Conservation (phyloP, 2,797 vertebrate species). For the Carduelis carduelis region DNA sequence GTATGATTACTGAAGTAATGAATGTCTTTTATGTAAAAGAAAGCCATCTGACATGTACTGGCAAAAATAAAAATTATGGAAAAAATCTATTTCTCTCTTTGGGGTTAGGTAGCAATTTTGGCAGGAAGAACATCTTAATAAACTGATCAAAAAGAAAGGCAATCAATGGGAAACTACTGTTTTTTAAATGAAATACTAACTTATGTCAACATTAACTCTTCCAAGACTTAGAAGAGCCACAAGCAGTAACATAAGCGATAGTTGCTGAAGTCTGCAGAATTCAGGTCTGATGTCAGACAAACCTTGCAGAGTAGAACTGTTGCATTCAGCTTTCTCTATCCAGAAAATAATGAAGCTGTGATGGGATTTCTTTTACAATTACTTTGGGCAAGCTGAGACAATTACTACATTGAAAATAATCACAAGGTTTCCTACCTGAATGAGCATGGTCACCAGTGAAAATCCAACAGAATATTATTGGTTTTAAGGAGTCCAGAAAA, state of each 20-base stretch:
- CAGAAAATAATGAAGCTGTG: neutral
- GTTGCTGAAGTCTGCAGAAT: neutral
- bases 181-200: neutral
- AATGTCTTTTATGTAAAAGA: neutral
- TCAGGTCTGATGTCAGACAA: neutral
- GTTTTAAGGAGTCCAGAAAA: neutral
- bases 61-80: neutral
- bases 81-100: neutral
- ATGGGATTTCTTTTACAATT: neutral
- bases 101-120: neutral
- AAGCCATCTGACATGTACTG: neutral
- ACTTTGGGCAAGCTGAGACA: neutral
- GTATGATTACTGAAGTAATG: neutral
- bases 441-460: neutral
- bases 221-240: neutral
- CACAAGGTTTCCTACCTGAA: neutral
- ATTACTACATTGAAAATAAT: neutral
- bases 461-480: neutral
- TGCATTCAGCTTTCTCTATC: neutral
- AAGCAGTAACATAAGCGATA: neutral
- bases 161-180: neutral
- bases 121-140: neutral
- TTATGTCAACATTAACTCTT: neutral
- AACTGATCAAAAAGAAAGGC: neutral
- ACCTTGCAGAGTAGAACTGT: neutral